Percentiles rank a stretch among this genome's conserved stretches.
Evolutionary conservation across 2,797 vertebrate species (phyloP).

Genomic region (Macropodus opercularis): DNA sequence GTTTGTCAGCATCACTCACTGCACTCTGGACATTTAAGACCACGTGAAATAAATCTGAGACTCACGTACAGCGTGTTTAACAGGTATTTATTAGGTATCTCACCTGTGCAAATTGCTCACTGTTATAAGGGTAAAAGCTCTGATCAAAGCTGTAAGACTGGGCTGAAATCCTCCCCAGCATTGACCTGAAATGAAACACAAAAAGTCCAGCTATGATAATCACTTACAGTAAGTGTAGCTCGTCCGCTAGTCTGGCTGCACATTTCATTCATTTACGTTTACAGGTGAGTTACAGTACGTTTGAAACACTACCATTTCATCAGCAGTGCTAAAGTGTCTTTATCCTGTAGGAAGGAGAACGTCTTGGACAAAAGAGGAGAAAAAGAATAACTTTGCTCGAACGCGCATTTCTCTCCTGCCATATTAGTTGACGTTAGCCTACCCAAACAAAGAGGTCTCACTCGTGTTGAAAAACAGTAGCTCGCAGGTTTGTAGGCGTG

Average conservation of each 20-base stretch:
- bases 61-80: too few species aligned
- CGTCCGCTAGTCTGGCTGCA: too few species aligned
- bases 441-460: not conserved
- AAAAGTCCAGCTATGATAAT: too few species aligned
- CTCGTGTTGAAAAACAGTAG: not conserved
- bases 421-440: slow-evolving; percentile 23
- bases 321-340: slow-evolving; percentile 42
- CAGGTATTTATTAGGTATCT: slow-evolving; percentile 25
- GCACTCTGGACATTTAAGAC: too few species aligned
- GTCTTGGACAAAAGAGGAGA: slow-evolving; percentile 55
- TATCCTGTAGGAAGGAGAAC: slow-evolving; percentile 65
- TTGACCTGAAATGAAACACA: slow-evolving; percentile 82
- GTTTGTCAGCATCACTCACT: not conserved
- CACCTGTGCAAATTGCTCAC: slow-evolving; percentile 86
- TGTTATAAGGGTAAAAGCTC: slow-evolving; percentile 81
- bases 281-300: not conserved
- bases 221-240: too few species aligned
- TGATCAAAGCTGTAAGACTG: slow-evolving; percentile 89
- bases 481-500: not conserved
- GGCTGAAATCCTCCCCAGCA: slow-evolving; percentile 86
- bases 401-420: slow-evolving; percentile 38
- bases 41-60: too few species aligned
- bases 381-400: slow-evolving; percentile 67
- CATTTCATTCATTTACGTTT: not conserved
- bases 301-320: slow-evolving; percentile 77